Evolutionary conservation across 1,140 invertebrate genomes (phyloP), one percentile per base, ranked within the genome.

Genomic region (Drosophila ambigua): DNA sequence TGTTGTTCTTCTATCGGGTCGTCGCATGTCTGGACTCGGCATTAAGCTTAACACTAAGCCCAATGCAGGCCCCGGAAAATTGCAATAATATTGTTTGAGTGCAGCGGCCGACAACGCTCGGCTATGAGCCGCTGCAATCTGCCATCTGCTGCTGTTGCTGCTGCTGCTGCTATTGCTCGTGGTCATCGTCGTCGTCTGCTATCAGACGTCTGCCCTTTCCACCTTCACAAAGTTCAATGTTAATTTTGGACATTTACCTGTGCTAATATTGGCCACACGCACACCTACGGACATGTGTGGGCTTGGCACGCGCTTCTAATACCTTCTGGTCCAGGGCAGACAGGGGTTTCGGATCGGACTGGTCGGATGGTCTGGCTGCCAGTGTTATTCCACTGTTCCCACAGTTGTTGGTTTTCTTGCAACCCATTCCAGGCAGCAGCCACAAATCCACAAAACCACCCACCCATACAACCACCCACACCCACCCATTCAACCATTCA

Each of bases 171-270:
- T 20, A 20, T 20, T 20, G 20, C 20, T 20, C 1, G 20, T 1
- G 20, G 20, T 20, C 20, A 20, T 20, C 20, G 31, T 31, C 31
- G 31, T 31, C 31, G 11, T 39, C 35, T 39, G 9, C 35, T 2
- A 11, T 35, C 63, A 58, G 50, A 44, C 43, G 57, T 62, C 64
- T 45, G 35, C 71, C 41, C 72, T 51, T 62, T 61, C 50, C 74
- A 58, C 53, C 67, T 64, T 49, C 60, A 48, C 67, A 83, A 83
- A 83, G 83, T 87, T 87, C 83, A 87, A 88, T 87, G 83, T 87
- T 87, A 87, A 87, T 87, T 88, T 87, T 87, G 61, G 77, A 83
- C 83, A 87, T 87, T 87, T 87, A 87, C 83, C 83, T 87, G 68
- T 66, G 79, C 76, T 87, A 88, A 88, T 88, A 87, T 88, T 83